phyloP scores from a whole-genome alignment of 2,797 vertebrate genomes.

The Numenius phaeopus region DNA sequence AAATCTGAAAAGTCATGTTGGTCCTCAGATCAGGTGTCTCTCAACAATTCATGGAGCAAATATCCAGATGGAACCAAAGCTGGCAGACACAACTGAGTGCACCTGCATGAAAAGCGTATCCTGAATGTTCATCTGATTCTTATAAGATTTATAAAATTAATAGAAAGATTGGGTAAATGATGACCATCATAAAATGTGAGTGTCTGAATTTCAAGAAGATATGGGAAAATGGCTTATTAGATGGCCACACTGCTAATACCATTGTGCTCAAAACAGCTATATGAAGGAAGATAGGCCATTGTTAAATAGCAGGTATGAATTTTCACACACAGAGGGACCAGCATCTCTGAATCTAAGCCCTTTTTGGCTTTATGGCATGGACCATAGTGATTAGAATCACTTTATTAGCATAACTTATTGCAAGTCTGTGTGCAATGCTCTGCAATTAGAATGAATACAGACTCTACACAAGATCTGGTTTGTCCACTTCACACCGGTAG shows the following conservation, averaged over 20 bases:
- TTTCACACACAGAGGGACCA: not conserved
- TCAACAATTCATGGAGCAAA: constrained; percentile 4
- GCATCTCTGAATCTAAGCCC: not conserved
- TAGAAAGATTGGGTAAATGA: not conserved
- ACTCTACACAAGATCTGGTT: not conserved
- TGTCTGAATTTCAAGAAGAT: not conserved
- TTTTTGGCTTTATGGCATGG: not conserved
- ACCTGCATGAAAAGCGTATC: not conserved
- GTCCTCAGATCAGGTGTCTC: constrained; percentile 27
- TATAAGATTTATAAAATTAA: not conserved
- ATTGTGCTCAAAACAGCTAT: not conserved
- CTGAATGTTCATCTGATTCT: not conserved
- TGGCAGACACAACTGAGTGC: not conserved
- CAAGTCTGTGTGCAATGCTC: not conserved
- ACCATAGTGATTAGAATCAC: not conserved
- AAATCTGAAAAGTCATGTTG: constrained; percentile 17
- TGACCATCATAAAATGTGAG: not conserved
- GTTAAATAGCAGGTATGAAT: not conserved
- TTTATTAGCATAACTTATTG: not conserved
- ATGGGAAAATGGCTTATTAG: not conserved
- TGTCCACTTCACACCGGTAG: not conserved
- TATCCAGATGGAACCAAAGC: constrained; percentile 23
- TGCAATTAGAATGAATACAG: not conserved
- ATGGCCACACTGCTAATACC: not conserved
- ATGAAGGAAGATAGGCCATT: not conserved